phyloP scores from a whole-genome alignment of 2,888 invertebrate species.

The Achlya flavicornis region DNA sequence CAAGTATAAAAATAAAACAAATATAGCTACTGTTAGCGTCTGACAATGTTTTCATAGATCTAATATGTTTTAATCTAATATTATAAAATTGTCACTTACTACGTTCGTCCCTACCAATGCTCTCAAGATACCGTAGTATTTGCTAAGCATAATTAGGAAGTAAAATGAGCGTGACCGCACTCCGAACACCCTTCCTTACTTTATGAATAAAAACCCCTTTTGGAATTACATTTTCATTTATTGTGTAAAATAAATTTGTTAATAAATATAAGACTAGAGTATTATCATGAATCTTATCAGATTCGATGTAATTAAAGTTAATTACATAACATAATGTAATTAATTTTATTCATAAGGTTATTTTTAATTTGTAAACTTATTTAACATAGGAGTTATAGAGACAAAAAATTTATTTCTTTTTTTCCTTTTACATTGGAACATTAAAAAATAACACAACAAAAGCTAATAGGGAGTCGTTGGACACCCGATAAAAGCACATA shows the following conservation, averaged over 20 bases:
- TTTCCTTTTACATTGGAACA: too few species aligned
- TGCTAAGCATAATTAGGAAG: conserved; percentile 67
- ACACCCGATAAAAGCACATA: too few species aligned
- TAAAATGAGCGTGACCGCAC: conserved; percentile 70
- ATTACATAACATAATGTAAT: neutral
- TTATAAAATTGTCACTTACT: conserved; percentile 31
- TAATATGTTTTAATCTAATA: neutral
- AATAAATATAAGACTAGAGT: conserved; percentile 26
- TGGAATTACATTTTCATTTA: conserved; percentile 39
- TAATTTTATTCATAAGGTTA: too few species aligned
- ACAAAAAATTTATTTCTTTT: too few species aligned
- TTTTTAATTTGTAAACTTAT: too few species aligned
- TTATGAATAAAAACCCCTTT: conserved; percentile 27
- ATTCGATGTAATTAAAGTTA: neutral
- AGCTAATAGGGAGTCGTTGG: too few species aligned
- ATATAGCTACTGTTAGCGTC: too few species aligned
- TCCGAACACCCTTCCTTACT: conserved; percentile 42
- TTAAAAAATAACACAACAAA: too few species aligned
- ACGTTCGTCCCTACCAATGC: conserved; percentile 17
- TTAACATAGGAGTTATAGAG: too few species aligned
- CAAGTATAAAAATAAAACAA: too few species aligned
- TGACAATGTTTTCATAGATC: neutral
- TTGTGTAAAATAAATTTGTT: conserved; percentile 54
- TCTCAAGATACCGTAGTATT: conserved; percentile 45
- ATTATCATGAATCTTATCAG: too few species aligned